These are phyloP conservation scores for Dione juno DNA, from an alignment of 2,888 invertebrate species.

Conservation along the genomic window DNA sequence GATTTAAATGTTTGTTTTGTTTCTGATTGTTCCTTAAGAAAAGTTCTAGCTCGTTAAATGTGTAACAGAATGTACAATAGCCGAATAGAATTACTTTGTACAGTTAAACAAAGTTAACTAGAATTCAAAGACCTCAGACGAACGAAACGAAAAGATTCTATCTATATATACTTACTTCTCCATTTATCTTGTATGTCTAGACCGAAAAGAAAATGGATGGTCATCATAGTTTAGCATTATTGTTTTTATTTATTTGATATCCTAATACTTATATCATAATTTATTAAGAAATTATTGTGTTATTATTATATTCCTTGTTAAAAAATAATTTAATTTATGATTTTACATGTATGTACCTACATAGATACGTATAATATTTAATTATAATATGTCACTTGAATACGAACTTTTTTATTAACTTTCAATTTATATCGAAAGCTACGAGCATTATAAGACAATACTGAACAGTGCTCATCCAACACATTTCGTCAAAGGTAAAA, in stretches of 20 bases:
- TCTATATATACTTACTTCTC: background rate
- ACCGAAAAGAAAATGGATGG: constrained; percentile 27
- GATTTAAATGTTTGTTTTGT: too few species aligned
- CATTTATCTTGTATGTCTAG: constrained; percentile 39
- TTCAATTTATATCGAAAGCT: too few species aligned
- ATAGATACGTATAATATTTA: too few species aligned
- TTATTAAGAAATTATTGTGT: too few species aligned
- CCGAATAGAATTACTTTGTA: background rate
- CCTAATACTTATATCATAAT: background rate
- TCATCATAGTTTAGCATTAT: background rate
- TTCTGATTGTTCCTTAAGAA: background rate
- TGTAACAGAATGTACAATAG: background rate
- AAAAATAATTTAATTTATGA: too few species aligned
- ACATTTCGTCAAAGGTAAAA: too few species aligned
- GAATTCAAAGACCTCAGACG: constrained; percentile 1
- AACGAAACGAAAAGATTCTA: background rate
- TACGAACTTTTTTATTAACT: too few species aligned
- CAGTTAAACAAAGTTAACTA: constrained; percentile 1
- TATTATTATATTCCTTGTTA: too few species aligned
- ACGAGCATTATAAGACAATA: too few species aligned
- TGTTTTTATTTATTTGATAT: background rate
- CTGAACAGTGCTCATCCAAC: too few species aligned
- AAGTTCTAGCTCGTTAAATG: background rate
- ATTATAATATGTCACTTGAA: too few species aligned
- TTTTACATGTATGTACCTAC: too few species aligned